phyloP scores from a whole-genome alignment of 2,888 invertebrate species.

The Fragum fragum region DNA sequence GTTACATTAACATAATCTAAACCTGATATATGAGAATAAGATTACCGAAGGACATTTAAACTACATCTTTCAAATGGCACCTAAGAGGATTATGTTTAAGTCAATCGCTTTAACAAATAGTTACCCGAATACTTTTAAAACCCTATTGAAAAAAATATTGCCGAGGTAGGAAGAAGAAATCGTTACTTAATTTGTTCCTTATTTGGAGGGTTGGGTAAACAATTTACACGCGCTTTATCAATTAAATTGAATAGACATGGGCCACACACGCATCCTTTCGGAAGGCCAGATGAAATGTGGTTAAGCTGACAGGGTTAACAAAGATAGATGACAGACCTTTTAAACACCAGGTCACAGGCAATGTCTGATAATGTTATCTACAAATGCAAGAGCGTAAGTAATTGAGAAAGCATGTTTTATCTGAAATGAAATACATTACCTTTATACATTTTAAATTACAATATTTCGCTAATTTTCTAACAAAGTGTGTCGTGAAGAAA shows the following conservation, averaged over 20 bases:
- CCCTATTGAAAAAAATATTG: slow-evolving; percentile 1
- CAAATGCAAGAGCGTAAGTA: too few species aligned
- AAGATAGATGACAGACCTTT: neutral
- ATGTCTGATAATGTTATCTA: too few species aligned
- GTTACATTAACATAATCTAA: neutral
- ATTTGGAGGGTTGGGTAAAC: slow-evolving; percentile 23
- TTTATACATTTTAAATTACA: too few species aligned
- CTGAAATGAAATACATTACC: too few species aligned
- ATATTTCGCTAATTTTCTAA: too few species aligned
- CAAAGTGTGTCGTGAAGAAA: too few species aligned
- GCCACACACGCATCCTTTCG: slow-evolving; percentile 16
- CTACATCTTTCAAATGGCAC: neutral
- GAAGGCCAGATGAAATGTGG: slow-evolving; percentile 4
- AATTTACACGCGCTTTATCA: slow-evolving; percentile 21
- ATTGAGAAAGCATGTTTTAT: too few species aligned
- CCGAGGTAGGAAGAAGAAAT: neutral
- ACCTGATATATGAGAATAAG: slow-evolving; percentile 17
- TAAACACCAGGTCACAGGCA: too few species aligned
- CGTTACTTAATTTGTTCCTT: slow-evolving; percentile 14
- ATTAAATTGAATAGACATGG: neutral
- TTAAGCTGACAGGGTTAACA: neutral
- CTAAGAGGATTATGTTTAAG: slow-evolving; percentile 19
- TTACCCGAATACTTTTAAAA: neutral
- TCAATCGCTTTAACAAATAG: neutral
- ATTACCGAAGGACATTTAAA: neutral